These are phyloP conservation scores for Phortica magna DNA, from an alignment of 2,888 invertebrate genomes.

Conservation along the genomic window DNA sequence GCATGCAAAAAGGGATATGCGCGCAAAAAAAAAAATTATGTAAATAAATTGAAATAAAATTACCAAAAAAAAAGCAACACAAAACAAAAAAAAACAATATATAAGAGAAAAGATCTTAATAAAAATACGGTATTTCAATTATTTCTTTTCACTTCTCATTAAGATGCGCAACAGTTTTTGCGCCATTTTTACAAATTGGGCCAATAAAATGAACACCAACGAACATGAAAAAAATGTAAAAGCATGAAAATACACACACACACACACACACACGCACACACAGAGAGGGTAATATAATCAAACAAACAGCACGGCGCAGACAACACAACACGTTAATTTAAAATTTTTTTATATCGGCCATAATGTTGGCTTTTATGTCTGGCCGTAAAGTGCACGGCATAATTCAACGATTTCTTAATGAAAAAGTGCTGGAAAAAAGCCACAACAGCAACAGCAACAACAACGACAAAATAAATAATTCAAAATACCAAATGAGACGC, in stretches of 20 bases:
- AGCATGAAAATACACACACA: conserved; percentile 53
- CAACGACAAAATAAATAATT: conserved; percentile 62
- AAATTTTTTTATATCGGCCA: conserved; percentile 56
- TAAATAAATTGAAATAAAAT: conserved; percentile 1
- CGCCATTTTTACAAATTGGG: conserved; percentile 70
- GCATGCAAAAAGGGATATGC: neutral
- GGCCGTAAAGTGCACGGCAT: conserved; percentile 55
- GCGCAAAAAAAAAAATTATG: conserved; percentile 2
- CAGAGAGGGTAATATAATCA: conserved; percentile 15
- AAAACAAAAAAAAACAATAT: neutral
- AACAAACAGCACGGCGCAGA: no score
- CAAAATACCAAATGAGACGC: conserved; percentile 42
- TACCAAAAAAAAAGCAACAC: neutral
- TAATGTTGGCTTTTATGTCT: conserved; percentile 67
- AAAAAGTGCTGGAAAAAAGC: conserved; percentile 45
- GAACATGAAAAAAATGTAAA: conserved; percentile 30
- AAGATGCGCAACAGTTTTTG: conserved; percentile 66
- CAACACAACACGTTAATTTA: conserved; percentile 45
- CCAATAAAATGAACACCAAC: conserved; percentile 60
- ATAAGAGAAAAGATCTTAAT: neutral
- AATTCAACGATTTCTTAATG: conserved; percentile 70
- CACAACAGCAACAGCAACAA: conserved; percentile 31
- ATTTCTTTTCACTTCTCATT: conserved; percentile 54
- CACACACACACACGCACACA: conserved; percentile 55
- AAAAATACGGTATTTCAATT: neutral